These are phyloP conservation scores for Gambusia affinis DNA, from an alignment of 2,113 vertebrate species.

Conservation along the genomic window DNA sequence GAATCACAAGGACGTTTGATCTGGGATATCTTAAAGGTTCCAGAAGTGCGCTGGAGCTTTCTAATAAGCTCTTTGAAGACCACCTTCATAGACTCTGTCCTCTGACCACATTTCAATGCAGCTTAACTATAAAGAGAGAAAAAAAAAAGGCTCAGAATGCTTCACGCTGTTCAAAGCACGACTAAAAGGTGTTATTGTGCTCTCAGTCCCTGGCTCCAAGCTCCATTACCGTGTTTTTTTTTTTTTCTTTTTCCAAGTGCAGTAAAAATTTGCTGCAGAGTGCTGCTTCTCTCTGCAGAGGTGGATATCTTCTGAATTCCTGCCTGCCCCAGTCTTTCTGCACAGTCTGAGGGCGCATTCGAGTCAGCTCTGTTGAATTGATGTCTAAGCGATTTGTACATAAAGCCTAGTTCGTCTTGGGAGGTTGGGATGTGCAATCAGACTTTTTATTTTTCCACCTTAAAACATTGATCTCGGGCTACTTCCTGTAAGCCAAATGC, in stretches of 20 bases:
- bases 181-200: slow-evolving; percentile 40
- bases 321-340: neutral
- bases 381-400: neutral
- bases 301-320: neutral
- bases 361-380: neutral
- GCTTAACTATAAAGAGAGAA: slow-evolving; percentile 39
- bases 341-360: neutral
- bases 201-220: slow-evolving; percentile 6
- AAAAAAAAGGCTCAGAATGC: neutral
- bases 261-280: neutral
- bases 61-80: slow-evolving; percentile 72
- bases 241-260: neutral
- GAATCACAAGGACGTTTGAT: slow-evolving; percentile 65
- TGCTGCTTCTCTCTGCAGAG: neutral
- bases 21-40: slow-evolving; percentile 72
- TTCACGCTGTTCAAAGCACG: slow-evolving; percentile 11
- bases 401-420: neutral
- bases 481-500: neutral
- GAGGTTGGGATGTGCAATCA: neutral
- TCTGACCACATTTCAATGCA: slow-evolving; percentile 36
- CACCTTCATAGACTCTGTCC: slow-evolving; percentile 52
- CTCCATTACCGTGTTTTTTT: slow-evolving; percentile 10
- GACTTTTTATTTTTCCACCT: neutral
- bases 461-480: neutral
- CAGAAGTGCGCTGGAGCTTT: slow-evolving; percentile 60